Evolutionary conservation across 2,888 invertebrate genomes (phyloP).

Genomic region (Torymus auratus): DNA sequence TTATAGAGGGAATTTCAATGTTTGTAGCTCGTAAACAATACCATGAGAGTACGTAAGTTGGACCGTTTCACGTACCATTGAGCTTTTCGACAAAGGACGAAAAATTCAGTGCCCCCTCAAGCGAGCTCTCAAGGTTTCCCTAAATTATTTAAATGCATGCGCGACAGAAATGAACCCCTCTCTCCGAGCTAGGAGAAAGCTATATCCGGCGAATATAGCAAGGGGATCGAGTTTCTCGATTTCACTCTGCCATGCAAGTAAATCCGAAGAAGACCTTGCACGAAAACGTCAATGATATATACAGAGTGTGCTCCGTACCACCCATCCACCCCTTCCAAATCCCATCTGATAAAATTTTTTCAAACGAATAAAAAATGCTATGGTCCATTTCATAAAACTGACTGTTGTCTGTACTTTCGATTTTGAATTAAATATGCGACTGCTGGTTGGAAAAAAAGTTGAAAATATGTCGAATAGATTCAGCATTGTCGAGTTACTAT

Average conservation of each 20-base stretch:
- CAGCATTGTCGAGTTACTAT: no score
- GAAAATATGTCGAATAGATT: no score
- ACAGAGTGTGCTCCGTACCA: no score
- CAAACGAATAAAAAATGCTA: no score
- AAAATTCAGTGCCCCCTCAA: slow-evolving; percentile 27
- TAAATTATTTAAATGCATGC: slow-evolving; percentile 55
- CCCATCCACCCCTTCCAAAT: no score
- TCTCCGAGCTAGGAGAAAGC: slow-evolving; percentile 23
- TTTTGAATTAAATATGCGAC: no score
- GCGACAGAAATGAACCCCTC: slow-evolving; percentile 40
- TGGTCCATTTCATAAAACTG: no score
- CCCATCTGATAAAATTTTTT: no score
- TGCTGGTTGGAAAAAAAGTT: no score
- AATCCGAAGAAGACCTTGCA: slow-evolving; percentile 5
- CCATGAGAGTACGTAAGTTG: slow-evolving; percentile 31
- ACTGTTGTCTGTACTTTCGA: no score
- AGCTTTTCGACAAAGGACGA: slow-evolving; percentile 32
- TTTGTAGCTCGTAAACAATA: slow-evolving; percentile 29
- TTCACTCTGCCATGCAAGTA: not conserved
- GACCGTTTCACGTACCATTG: slow-evolving; percentile 38
- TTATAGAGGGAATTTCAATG: not conserved
- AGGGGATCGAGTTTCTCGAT: slow-evolving; percentile 24
- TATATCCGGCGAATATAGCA: slow-evolving; percentile 28
- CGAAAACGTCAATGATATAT: no score
- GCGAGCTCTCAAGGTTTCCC: slow-evolving; percentile 48